Conservation (phyloP, 2,888 invertebrate genomes). For the Meteorus colon region DNA sequence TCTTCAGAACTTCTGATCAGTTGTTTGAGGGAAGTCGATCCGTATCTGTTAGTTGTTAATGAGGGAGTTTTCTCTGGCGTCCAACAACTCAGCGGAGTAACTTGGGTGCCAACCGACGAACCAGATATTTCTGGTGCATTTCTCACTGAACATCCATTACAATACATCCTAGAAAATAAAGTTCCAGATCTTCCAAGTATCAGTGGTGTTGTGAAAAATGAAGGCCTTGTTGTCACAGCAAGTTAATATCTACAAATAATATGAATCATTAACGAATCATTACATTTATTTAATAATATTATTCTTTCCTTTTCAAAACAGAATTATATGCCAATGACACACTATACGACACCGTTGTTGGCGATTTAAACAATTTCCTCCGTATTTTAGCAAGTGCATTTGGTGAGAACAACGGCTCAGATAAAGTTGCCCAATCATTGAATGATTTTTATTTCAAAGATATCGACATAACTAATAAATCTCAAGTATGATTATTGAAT, state of each 20-base stretch:
- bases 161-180: constrained; percentile 44
- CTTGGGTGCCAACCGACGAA: constrained; percentile 54
- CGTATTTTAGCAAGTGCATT: constrained; percentile 20
- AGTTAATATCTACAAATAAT: constrained; percentile 40
- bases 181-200: constrained; percentile 53
- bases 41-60: constrained; percentile 35
- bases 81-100: constrained; percentile 4
- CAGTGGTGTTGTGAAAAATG: constrained; percentile 51
- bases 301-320: constrained; percentile 27
- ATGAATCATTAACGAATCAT: not conserved
- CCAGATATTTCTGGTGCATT: constrained; percentile 52
- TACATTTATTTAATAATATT: constrained; percentile 4
- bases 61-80: constrained; percentile 37
- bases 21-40: constrained; percentile 49
- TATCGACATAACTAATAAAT: constrained; percentile 38
- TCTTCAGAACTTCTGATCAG: constrained; percentile 47
- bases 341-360: constrained; percentile 37
- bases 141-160: constrained; percentile 48
- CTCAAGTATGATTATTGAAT: constrained; percentile 43
- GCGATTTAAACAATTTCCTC: constrained; percentile 39
- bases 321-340: constrained; percentile 45
- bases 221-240: constrained; percentile 50
- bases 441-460: constrained; percentile 47
- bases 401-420: constrained; percentile 18
- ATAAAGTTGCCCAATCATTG: constrained; percentile 21